Evolutionary conservation across 2,797 vertebrate species (phyloP), one percentile per base, ranked within the genome.

Genomic region (Botia almorhae): DNA sequence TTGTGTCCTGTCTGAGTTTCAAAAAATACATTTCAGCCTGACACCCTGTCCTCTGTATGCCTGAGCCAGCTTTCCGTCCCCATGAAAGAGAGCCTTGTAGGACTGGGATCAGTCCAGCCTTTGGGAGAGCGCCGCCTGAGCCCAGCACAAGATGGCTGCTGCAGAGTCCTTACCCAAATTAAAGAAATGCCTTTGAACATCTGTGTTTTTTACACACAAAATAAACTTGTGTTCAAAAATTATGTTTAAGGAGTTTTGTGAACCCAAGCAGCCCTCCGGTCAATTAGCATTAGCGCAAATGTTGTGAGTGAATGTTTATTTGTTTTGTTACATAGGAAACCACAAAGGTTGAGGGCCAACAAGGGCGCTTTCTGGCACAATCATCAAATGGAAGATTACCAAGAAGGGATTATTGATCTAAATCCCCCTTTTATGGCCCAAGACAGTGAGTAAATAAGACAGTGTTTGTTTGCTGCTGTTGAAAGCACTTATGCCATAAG

Each of bases 351-450:
- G 76, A 90, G 70, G 81, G 78, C 50, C 60, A 21, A 58, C 81
- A 13, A 71, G 74, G 82, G 29, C 21, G 43, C 58, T 74, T 76
- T 74, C 75, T 51, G 55, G 88, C 87, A 83, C 85, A 84, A 82
- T 90, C 74, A 82, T 81, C 81, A 80, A 85, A 90, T 89, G 89
- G 87, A 87, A 53, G 78, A 82, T 46, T 87, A 87, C 85, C 84
- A 87, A 85, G 74, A 65, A 84, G 70, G 87, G 89, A 90, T 89
- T 83, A 89, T 83, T 21, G 53, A 7, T 80, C 82, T 86, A 70
- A 87, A 91, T 84, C 82, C 88, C 87, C 84, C 85, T 91, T 90
- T 92, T 92, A 89, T 86, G 88, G 88, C 88, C 90, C 90, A 81
- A 77, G 78, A 77, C 82, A 77, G 84, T 87, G 87, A 87, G 88